Percentiles rank a stretch among this genome's conserved stretches.
Evolutionary conservation across 2,888 invertebrate species (phyloP).

Genomic region (Cremastobaeus sp.): DNA sequence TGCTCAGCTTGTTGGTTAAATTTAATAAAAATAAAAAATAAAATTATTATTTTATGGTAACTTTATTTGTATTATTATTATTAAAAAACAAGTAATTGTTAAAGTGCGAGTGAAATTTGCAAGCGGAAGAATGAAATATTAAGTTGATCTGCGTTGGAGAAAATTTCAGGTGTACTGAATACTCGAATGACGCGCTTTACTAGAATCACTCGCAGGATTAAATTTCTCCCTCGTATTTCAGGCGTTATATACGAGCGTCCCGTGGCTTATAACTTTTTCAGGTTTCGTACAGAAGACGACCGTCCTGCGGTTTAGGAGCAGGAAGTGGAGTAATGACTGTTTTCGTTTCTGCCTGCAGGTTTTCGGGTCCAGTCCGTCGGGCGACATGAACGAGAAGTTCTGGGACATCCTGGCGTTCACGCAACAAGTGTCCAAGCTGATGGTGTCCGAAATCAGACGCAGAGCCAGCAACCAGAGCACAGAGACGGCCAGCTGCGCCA

Average conservation of each 20-base stretch:
- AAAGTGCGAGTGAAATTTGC: too few species aligned
- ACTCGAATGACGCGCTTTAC: background rate
- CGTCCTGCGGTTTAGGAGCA: constrained; percentile 1
- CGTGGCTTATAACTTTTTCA: background rate
- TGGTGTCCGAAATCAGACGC: constrained; percentile 97
- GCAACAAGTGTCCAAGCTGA: constrained; percentile 94
- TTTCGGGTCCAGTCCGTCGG: constrained; percentile 94
- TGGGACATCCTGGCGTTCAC: constrained; percentile 97
- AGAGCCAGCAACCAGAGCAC: constrained; percentile 97
- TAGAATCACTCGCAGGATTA: constrained; percentile 7
- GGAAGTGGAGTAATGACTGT: background rate
- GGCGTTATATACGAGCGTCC: constrained; percentile 8
- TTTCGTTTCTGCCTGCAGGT: constrained; percentile 81
- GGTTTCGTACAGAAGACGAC: constrained; percentile 6
- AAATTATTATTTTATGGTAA: too few species aligned
- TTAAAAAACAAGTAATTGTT: too few species aligned
- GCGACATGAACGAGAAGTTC: constrained; percentile 98
- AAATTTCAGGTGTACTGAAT: background rate
- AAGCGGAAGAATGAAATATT: too few species aligned
- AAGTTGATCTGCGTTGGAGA: too few species aligned
- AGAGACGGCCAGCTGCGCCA: constrained; percentile 97
- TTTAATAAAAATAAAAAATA: too few species aligned
- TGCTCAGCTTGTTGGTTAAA: too few species aligned
- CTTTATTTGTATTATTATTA: too few species aligned
- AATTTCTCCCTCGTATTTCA: constrained; percentile 26